Evolutionary conservation across 2,113 vertebrate species (phyloP).

Genomic region (Tautogolabrus adspersus): DNA sequence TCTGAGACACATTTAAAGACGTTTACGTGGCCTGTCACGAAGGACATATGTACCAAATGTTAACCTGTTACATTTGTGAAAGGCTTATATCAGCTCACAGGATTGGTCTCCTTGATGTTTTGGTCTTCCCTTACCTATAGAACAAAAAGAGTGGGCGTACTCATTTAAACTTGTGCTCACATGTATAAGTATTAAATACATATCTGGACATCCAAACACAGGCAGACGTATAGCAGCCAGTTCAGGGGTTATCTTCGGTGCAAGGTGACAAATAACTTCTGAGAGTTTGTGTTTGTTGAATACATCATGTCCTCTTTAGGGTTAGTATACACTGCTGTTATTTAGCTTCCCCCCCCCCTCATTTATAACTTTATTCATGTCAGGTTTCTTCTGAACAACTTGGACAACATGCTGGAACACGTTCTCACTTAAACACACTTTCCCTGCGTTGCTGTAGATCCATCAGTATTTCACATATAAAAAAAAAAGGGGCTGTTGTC

Average conservation of each 20-base stretch:
- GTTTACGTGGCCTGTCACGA: no score
- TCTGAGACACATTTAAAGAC: no score
- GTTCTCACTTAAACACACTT: background rate
- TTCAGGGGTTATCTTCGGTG: background rate
- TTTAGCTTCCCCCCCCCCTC: background rate
- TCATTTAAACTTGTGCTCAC: background rate
- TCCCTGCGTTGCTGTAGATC: background rate
- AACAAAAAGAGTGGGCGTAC: background rate
- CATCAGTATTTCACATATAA: constrained; percentile 23
- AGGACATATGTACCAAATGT: no score
- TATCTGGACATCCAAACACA: background rate
- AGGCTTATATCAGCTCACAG: background rate
- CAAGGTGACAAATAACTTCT: background rate
- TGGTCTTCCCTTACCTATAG: background rate
- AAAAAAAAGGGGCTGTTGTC: constrained; percentile 35
- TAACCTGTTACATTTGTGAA: background rate
- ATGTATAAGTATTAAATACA: background rate
- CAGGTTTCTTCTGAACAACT: background rate
- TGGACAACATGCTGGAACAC: constrained; percentile 6
- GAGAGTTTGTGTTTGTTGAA: background rate
- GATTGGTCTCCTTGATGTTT: background rate
- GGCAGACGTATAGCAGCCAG: background rate
- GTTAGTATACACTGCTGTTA: background rate
- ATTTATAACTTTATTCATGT: background rate
- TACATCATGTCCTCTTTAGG: background rate